Evolutionary conservation across 2,888 invertebrate genomes (phyloP), one percentile per base, ranked within the genome.

Genomic region (Agrochola circellaris): DNA sequence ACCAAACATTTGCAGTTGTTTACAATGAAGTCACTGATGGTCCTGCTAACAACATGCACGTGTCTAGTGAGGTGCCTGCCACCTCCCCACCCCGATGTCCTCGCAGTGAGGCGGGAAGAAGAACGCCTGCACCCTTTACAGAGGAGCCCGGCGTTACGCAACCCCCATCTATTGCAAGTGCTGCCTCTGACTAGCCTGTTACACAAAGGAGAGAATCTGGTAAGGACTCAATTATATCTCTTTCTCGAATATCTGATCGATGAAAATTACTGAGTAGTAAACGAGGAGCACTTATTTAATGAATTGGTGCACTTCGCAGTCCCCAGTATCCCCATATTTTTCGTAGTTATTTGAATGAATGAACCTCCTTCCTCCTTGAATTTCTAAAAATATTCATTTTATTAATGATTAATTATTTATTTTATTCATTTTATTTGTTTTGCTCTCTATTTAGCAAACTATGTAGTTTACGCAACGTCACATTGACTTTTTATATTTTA

Each of bases 171-270:
- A 15, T 94, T 96, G 58, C 94, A 97, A 71, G 94, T 97, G 0
- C 89, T 98, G 61, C 97, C 97, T 2, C 91, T 97, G 68, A 95
- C 96, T 58, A 97, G 97, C 86, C 96, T 97, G 92, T 95, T 98
- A 79, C 97, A 97, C 67, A 96, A 97, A 23, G 98, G 97, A 56
- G 98, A 98, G 90, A 94, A 95, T 81, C 93, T 97, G 91, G 98
- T 97, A 92, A 88, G 91, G 61, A 61, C 38, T 60, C 8, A n/a
- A 26, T 30, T 20, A 51, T 73, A 17, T n/a, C 23, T 48, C 13
- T 45, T 45, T 58, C n/a, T 69, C 20, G 1, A 60, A 60, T 70
- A 42, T 56, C 54, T 73, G 26, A 38, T 3, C 15, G 17, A 20
- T 20, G 20, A 69, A 45, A n/a, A n/a, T 15, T 48, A 20, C 45